Evolutionary conservation across 2,797 vertebrate species (phyloP).

Genomic region (Enteromius thamalakanensis): DNA sequence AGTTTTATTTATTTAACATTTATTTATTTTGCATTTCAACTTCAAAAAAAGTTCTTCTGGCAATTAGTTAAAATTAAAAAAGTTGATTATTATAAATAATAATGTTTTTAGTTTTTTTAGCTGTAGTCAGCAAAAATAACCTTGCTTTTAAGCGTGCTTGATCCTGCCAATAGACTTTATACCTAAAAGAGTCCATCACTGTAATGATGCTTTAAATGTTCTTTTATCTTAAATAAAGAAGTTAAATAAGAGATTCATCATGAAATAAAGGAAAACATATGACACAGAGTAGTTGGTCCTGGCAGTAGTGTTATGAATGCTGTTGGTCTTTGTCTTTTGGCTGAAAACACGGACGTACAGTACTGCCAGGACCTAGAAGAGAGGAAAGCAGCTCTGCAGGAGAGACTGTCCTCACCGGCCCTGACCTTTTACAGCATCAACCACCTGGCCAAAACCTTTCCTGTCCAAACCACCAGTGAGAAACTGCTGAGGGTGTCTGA

Average conservation of each 20-base stretch:
- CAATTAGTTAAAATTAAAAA: not conserved
- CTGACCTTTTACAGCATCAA: slow-evolving; percentile 47
- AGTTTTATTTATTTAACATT: not conserved
- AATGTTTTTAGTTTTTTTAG: not conserved
- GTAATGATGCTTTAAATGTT: slow-evolving; percentile 29
- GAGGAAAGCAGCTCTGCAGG: slow-evolving; percentile 28
- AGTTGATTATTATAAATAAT: not conserved
- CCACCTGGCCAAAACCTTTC: slow-evolving; percentile 43
- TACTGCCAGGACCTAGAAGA: slow-evolving; percentile 25
- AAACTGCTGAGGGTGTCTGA: slow-evolving; percentile 27
- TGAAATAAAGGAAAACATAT: not conserved
- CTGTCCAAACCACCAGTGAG: slow-evolving; percentile 33
- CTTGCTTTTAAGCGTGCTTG: slow-evolving; percentile 19
- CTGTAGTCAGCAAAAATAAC: not conserved
- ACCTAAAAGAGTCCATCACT: slow-evolving; percentile 40
- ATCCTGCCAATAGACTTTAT: slow-evolving; percentile 3
- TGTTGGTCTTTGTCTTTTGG: slow-evolving; percentile 30
- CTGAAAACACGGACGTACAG: slow-evolving; percentile 10
- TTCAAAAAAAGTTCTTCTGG: not conserved
- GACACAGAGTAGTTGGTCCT: not conserved
- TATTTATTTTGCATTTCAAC: not conserved
- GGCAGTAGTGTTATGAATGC: slow-evolving; percentile 7
- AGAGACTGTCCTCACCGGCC: slow-evolving; percentile 31
- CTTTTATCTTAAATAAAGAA: not conserved
- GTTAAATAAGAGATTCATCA: not conserved